Conservation (phyloP, 1,140 invertebrate genomes). For the Drosophila leontia region DNA sequence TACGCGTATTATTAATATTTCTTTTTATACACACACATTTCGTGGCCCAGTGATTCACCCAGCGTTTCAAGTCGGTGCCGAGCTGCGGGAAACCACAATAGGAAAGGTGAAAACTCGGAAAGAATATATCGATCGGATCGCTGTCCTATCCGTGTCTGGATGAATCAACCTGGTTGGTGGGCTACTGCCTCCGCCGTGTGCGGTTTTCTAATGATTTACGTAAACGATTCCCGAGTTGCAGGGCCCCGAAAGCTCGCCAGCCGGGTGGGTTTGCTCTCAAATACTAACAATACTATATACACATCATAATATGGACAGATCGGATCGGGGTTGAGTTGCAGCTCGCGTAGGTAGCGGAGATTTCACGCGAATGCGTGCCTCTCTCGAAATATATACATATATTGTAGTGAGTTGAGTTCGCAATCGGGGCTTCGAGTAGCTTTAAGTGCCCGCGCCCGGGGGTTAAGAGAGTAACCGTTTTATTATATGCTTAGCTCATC, state of each 20-base stretch:
- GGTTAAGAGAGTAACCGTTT: conserved; percentile 68
- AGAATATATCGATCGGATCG: conserved; percentile 39
- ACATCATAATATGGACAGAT: conserved; percentile 13
- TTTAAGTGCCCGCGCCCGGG: conserved; percentile 61
- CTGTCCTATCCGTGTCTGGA: conserved; percentile 41
- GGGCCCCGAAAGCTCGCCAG: conserved; percentile 39
- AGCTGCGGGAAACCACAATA: conserved; percentile 26
- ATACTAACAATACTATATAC: not conserved
- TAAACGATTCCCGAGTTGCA: conserved; percentile 62
- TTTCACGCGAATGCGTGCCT: conserved; percentile 55
- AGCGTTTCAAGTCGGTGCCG: conserved; percentile 4
- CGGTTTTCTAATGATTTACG: conserved; percentile 45
- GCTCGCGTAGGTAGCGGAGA: conserved; percentile 37
- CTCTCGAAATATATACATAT: conserved; percentile 27
- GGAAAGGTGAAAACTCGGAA: conserved; percentile 26
- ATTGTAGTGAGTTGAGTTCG: conserved; percentile 13
- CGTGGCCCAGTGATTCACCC: conserved; percentile 36
- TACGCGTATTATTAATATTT: conserved; percentile 33
- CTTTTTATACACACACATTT: conserved; percentile 13
- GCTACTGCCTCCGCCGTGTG: conserved; percentile 7
- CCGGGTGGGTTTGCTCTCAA: conserved; percentile 15
- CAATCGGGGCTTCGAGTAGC: conserved; percentile 44
- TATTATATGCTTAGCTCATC: conserved; percentile 59
- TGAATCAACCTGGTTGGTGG: conserved; percentile 31
- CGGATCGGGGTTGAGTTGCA: conserved; percentile 22